These are phyloP conservation scores for Drosophila sechellia DNA, from an alignment of 1,140 invertebrate species.

Conservation along the genomic window DNA sequence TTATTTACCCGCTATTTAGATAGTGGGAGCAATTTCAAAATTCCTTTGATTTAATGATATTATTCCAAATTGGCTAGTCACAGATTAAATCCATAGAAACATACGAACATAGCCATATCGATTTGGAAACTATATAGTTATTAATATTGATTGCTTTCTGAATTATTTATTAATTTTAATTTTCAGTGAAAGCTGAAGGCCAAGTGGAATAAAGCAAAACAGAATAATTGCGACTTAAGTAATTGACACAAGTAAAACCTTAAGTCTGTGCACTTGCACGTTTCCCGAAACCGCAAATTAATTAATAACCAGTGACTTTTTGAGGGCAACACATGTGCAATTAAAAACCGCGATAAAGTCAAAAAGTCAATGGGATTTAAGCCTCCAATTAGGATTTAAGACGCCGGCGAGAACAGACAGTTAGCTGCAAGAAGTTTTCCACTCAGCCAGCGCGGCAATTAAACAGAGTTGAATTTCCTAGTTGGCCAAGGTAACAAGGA, in stretches of 20 bases:
- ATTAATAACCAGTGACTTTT: conserved; percentile 58
- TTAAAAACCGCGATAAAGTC: conserved; percentile 70
- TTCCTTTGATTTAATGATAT: too few relatives aligned
- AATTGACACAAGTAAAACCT: conserved; percentile 44
- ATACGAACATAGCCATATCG: too few relatives aligned
- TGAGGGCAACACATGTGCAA: conserved; percentile 46
- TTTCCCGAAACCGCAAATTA: conserved; percentile 58
- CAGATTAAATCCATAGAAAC: too few relatives aligned
- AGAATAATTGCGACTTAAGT: conserved; percentile 52
- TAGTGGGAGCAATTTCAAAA: too few relatives aligned
- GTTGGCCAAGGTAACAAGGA: conserved; percentile 71
- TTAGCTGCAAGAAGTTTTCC: conserved; percentile 32
- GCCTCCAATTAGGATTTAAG: conserved; percentile 59
- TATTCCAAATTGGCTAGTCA: too few relatives aligned
- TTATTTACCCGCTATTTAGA: too few relatives aligned
- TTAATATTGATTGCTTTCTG: too few relatives aligned
- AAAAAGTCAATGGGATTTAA: conserved; percentile 34
- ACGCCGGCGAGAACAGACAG: conserved; percentile 57
- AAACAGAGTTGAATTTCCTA: conserved; percentile 53
- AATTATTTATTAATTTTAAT: neutral
- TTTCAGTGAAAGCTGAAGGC: conserved; percentile 25
- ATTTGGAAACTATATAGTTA: too few relatives aligned
- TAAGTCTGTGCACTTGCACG: conserved; percentile 6
- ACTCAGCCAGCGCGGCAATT: conserved; percentile 52
- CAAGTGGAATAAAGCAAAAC: conserved; percentile 28